Evolutionary conservation across 2,797 vertebrate species (phyloP).

Genomic region (Mionectes olivaceus): DNA sequence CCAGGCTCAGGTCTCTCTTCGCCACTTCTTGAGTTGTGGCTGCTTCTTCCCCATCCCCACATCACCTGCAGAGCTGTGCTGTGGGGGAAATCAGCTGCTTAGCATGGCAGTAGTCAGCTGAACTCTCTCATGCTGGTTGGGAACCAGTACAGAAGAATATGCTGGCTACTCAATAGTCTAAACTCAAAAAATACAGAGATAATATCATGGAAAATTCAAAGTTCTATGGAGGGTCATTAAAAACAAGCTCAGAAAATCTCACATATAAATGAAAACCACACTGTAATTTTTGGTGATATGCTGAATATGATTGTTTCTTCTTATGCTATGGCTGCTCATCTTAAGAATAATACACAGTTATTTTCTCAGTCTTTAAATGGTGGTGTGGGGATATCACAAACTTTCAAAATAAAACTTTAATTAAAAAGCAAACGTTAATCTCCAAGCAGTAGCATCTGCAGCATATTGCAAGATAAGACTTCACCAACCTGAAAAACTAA

Average conservation of each 20-base stretch:
- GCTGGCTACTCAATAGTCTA: neutral
- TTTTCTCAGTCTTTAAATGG: slow-evolving; percentile 38
- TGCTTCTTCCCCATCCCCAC: neutral
- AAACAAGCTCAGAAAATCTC: neutral
- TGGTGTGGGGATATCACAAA: slow-evolving; percentile 28
- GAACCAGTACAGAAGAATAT: neutral
- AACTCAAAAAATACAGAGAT: neutral
- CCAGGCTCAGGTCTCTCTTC: neutral
- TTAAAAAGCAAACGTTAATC: slow-evolving; percentile 59
- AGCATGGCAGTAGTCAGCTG: neutral
- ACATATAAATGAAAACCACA: neutral
- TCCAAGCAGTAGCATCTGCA: slow-evolving; percentile 36
- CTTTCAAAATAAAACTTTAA: slow-evolving; percentile 40
- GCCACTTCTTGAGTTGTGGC: neutral
- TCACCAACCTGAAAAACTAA: slow-evolving; percentile 42
- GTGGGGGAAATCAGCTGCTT: neutral
- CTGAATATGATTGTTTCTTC: neutral
- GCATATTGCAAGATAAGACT: slow-evolving; percentile 49
- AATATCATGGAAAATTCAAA: neutral
- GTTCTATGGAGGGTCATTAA: neutral
- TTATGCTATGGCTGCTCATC: neutral
- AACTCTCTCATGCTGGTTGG: neutral
- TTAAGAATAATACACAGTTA: slow-evolving; percentile 21
- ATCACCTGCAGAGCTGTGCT: neutral
- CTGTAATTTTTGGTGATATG: neutral